A percentile compares a stretch with the other conserved stretches of the same genome.
Evolutionary conservation across 2,888 invertebrate species (phyloP).

Genomic region (Hypolimnas misippus): DNA sequence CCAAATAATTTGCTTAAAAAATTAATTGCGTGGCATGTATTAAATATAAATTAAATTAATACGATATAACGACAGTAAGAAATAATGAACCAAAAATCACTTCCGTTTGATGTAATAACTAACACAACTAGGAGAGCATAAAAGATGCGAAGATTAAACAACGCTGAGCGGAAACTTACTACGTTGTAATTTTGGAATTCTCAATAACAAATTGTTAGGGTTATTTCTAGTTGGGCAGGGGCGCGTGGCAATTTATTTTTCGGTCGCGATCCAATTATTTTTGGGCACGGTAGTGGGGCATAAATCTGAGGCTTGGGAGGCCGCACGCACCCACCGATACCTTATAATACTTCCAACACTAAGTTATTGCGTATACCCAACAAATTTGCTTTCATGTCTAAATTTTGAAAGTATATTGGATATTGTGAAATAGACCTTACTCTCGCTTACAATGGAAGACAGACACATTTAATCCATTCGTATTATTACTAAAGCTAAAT

Average conservation of each 20-base stretch:
- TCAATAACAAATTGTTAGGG: conserved; percentile 70
- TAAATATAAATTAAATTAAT: no score
- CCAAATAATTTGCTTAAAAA: no score
- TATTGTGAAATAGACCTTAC: conserved; percentile 16
- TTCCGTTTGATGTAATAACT: neutral
- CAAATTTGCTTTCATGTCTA: conserved; percentile 36
- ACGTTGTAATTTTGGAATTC: conserved; percentile 60
- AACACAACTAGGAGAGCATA: conserved; percentile 32
- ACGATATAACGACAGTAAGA: no score
- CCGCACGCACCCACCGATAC: conserved; percentile 56
- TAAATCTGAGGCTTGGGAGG: conserved; percentile 52
- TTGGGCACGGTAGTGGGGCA: conserved; percentile 74
- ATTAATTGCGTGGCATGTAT: no score
- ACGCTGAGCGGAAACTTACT: conserved; percentile 45
- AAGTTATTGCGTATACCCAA: conserved; percentile 52
- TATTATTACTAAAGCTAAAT: neutral
- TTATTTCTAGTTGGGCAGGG: conserved; percentile 58
- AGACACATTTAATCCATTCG: neutral
- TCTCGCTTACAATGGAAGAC: neutral
- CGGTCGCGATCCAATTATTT: conserved; percentile 81
- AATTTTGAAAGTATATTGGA: conserved; percentile 29
- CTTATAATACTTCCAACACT: conserved; percentile 46
- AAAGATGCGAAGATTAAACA: conserved; percentile 43
- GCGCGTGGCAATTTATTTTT: conserved; percentile 74
- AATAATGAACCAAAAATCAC: no score